Conservation (phyloP, 2,113 vertebrate species). For the Balaeniceps rex region DNA sequence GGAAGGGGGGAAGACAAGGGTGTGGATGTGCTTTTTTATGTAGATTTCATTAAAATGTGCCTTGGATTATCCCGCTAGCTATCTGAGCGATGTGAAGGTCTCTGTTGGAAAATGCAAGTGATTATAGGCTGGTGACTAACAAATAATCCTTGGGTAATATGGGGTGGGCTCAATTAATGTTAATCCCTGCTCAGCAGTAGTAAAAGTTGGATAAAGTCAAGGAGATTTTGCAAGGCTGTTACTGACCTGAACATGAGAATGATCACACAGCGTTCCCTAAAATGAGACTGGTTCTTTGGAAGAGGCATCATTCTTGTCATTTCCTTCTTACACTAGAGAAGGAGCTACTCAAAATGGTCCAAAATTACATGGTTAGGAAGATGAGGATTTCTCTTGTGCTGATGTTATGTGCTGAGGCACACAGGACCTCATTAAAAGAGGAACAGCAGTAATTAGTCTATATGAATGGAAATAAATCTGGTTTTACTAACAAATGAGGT, state of each 20-base stretch:
- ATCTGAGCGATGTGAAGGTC: background rate
- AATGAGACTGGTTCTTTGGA: background rate
- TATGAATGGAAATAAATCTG: constrained; percentile 12
- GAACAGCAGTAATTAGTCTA: background rate
- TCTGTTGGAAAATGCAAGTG: constrained; percentile 22
- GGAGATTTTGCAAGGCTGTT: background rate
- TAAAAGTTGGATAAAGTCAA: constrained; percentile 46
- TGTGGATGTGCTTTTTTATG: background rate
- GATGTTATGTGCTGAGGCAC: background rate
- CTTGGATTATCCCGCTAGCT: background rate
- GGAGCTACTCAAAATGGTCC: background rate
- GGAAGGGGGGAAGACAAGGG: background rate
- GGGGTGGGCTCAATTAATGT: constrained; percentile 3
- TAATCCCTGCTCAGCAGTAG: constrained; percentile 45
- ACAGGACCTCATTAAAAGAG: background rate
- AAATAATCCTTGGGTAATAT: constrained; percentile 34
- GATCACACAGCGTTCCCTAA: background rate
- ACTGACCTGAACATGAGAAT: background rate
- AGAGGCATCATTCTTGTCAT: background rate
- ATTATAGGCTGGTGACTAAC: background rate
- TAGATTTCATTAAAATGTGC: background rate
- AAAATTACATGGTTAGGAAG: background rate
- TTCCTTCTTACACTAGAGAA: background rate
- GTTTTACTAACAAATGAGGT: background rate
- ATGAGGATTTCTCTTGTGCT: background rate